Conservation (phyloP, 2,888 invertebrate genomes). For the Andrena marginata region DNA sequence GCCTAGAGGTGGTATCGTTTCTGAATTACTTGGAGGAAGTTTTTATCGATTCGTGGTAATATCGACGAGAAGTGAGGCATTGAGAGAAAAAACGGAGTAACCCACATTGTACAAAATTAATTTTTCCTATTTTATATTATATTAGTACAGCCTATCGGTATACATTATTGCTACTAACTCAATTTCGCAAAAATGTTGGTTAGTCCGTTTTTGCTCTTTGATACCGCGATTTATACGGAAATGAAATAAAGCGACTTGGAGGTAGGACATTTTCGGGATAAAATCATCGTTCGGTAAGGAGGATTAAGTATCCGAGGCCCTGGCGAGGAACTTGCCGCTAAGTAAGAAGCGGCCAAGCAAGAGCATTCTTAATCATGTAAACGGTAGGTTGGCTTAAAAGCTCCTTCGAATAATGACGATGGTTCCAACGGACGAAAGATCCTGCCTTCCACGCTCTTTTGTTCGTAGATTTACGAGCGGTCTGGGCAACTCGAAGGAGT, state of each 20-base stretch:
- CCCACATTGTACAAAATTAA: too few relatives aligned
- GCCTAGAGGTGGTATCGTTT: not conserved
- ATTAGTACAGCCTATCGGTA: too few relatives aligned
- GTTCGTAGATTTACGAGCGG: constrained; percentile 69
- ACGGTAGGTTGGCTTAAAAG: constrained; percentile 78
- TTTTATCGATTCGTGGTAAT: not conserved
- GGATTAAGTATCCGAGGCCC: constrained; percentile 60
- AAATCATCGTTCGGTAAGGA: constrained; percentile 58
- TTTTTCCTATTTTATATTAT: too few relatives aligned
- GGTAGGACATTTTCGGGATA: constrained; percentile 6
- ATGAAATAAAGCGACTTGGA: not conserved
- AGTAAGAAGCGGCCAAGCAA: constrained; percentile 76
- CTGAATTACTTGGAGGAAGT: not conserved
- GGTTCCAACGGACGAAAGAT: constrained; percentile 65
- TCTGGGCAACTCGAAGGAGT: constrained; percentile 36
- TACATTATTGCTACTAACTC: too few relatives aligned
- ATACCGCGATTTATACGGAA: not conserved
- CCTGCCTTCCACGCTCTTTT: constrained; percentile 50
- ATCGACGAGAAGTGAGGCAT: too few relatives aligned
- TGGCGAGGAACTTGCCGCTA: constrained; percentile 39
- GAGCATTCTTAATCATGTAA: constrained; percentile 81
- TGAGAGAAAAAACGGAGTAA: too few relatives aligned
- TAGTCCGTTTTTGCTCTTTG: too few relatives aligned
- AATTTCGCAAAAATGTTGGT: too few relatives aligned
- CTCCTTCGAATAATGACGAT: constrained; percentile 77